These are phyloP conservation scores for Drosophila sproati DNA, from an alignment of 1,140 invertebrate genomes.

Conservation along the genomic window DNA sequence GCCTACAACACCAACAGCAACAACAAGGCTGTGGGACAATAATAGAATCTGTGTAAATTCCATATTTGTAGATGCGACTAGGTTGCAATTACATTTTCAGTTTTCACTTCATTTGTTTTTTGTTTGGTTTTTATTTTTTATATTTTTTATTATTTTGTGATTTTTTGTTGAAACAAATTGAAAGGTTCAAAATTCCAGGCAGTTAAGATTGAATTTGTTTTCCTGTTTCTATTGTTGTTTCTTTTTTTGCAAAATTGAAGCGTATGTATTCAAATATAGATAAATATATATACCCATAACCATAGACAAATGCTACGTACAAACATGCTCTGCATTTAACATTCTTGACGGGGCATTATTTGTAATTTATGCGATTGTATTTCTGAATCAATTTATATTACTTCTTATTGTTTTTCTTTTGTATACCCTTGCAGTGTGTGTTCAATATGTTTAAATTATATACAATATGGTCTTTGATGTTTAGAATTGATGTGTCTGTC, in stretches of 20 bases:
- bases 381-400: neutral
- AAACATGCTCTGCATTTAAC: conserved; percentile 7
- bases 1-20: conserved; percentile 10
- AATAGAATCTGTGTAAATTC: neutral
- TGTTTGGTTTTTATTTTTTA: conserved; percentile 4
- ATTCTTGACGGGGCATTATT: conserved; percentile 1
- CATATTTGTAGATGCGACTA: conserved; percentile 15
- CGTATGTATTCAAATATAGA: conserved; percentile 10
- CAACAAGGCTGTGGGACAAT: neutral
- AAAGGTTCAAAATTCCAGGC: conserved; percentile 32
- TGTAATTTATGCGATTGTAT: conserved; percentile 5
- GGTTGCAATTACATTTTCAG: conserved; percentile 36
- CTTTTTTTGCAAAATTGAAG: conserved; percentile 11
- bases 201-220: conserved; percentile 10
- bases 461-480: too few relatives aligned
- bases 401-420: neutral
- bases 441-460: neutral
- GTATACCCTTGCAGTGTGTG: neutral
- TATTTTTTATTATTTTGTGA: conserved; percentile 4
- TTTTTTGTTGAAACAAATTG: conserved; percentile 23
- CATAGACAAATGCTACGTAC: conserved; percentile 21
- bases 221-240: conserved; percentile 16
- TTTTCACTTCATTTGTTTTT: conserved; percentile 34
- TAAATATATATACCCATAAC: conserved; percentile 14
- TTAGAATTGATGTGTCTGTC: too few relatives aligned